phyloP scores from a whole-genome alignment of 2,888 invertebrate species.

The Lapara coniferarum region DNA sequence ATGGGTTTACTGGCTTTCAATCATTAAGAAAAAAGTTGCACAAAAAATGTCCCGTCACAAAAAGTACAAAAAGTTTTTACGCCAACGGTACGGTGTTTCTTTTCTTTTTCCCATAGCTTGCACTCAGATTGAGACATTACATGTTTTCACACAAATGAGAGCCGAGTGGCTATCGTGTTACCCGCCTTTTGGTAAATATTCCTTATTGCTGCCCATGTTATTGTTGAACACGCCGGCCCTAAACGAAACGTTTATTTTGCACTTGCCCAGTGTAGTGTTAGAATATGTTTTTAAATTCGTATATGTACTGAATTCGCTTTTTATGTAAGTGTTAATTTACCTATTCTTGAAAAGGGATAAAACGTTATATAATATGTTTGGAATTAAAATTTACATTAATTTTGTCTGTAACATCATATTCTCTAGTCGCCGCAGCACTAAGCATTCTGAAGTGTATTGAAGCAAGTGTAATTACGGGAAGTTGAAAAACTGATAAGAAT shows the following conservation, averaged over 20 bases:
- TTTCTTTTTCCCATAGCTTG: slow-evolving; percentile 67
- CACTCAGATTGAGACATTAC: slow-evolving; percentile 76
- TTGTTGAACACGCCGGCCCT: slow-evolving; percentile 33
- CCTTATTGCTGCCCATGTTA: slow-evolving; percentile 21
- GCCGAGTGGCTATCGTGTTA: slow-evolving; percentile 65
- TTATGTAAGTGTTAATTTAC: too few relatives aligned
- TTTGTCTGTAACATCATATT: too few relatives aligned
- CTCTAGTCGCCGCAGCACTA: too few relatives aligned
- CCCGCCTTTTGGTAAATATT: slow-evolving; percentile 42
- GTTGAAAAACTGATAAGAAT: too few relatives aligned
- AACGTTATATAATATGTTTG: too few relatives aligned
- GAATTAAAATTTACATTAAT: too few relatives aligned
- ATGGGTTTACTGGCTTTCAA: neutral
- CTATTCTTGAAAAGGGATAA: too few relatives aligned
- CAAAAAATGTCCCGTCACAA: neutral
- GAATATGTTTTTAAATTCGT: neutral
- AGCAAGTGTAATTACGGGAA: too few relatives aligned
- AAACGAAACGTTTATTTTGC: slow-evolving; percentile 17
- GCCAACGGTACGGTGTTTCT: slow-evolving; percentile 62
- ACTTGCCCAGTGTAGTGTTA: neutral
- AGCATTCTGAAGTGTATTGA: too few relatives aligned
- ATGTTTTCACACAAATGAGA: slow-evolving; percentile 59
- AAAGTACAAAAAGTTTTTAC: slow-evolving; percentile 32
- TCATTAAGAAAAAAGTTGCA: neutral
- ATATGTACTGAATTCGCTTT: neutral